Conservation (phyloP, 1,140 invertebrate species). For the Tenebrio molitor region DNA sequence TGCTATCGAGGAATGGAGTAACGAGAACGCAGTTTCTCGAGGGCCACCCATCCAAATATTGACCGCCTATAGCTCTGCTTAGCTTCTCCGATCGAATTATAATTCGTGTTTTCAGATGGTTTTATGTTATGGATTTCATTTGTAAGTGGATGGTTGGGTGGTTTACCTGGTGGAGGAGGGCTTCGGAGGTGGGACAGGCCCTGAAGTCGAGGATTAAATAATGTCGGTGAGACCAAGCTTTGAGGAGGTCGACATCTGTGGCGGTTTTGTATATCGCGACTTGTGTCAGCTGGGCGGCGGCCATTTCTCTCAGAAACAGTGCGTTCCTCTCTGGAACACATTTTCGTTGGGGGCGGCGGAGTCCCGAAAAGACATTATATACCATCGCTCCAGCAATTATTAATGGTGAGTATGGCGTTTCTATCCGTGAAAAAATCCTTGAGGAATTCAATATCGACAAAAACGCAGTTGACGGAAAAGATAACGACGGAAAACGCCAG, state of each 20-base stretch:
- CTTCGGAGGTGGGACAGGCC: background rate
- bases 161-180: background rate
- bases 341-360: too few relatives aligned
- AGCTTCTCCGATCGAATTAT: too few relatives aligned
- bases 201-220: slow-evolving; percentile 15
- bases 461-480: slow-evolving; percentile 6
- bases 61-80: too few relatives aligned
- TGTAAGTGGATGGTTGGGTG: too few relatives aligned
- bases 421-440: slow-evolving; percentile 20
- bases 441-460: slow-evolving; percentile 25
- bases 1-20: too few relatives aligned
- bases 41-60: too few relatives aligned
- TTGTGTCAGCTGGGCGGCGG: background rate
- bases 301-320: background rate
- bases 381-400: slow-evolving; percentile 28
- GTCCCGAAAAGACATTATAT: background rate
- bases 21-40: too few relatives aligned
- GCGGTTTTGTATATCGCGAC: background rate
- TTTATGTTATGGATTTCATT: too few relatives aligned
- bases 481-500: slow-evolving; percentile 22
- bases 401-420: slow-evolving; percentile 9
- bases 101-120: too few relatives aligned
- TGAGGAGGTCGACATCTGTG: background rate
- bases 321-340: slow-evolving; percentile 4
- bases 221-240: background rate